Base-by-base conservation (phyloP, 2,888 invertebrate genomes). In the Ornithoptera priamus region DNA sequence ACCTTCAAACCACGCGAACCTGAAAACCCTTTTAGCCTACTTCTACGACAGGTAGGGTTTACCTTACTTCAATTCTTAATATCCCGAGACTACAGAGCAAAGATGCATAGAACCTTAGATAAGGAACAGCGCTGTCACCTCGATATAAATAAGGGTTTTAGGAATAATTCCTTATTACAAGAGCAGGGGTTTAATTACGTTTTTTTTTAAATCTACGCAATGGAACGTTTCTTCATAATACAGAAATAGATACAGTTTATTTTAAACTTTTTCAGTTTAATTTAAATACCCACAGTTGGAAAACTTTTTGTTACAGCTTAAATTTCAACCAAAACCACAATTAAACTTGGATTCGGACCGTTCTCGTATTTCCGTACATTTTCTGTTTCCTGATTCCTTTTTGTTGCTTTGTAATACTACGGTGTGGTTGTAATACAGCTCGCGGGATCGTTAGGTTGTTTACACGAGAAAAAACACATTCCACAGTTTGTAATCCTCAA, bases 321-420 rank as follows among this genome's bases (percentile, higher is more conserved):
- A 57, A 57, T 57, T 57, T 57, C 57, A 57, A 57, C 57, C n/a
- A 57, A 30, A 57, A 57, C 57, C 57, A 57, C 57, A 57, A 57
- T 57, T 57, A 57, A 57, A 57, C 57, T 57, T 5, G 57, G n/a
- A 20, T 7, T 20, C 20, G 57, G 20, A 57, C 4, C 57, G n/a
- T 18, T 20, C 57, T 8, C 20, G 57, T 57, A 57, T 57, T 57
- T 57, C 57, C n/a, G n/a, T 57, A 57, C 57, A 57, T 57, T 57
- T 57, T 57, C 57, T 20, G 57, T 57, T 57, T 57, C 57, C 57
- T 57, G 57, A 57, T 57, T 20, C 57, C 20, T 57, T 57, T 57
- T 57, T 57, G 57, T 57, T 57, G 57, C 20, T 57, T 57, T 57
- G 57, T 57, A 57, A 57, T 57, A 20, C 12, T 20, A 20, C 57